Evolutionary conservation across 2,797 vertebrate genomes (phyloP), one percentile per base, ranked within the genome.

Genomic region (Phoxinus dragarum): DNA sequence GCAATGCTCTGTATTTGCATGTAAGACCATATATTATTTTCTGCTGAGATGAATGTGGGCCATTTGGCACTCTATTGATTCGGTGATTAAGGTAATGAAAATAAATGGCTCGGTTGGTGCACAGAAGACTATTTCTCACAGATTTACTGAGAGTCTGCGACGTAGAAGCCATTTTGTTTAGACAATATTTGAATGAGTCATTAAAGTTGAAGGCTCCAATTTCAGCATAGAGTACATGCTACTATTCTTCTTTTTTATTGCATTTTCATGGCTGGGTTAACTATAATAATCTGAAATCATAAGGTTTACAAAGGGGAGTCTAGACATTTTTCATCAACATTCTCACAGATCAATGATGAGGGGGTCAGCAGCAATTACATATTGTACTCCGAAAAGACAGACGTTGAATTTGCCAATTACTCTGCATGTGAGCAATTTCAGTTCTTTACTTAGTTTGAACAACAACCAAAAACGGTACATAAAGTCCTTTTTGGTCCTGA

Each of bases 51-150:
- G 56, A 90, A 91, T 89, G 86, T 69, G 44, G 44, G 68, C 84
- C 77, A 85, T 90, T 89, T 89, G 87, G 83, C 67, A 31, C 80
- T 36, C 54, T 85, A 91, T 90, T 88, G 89, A 90, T 91, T 84
- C 76, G 72, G 84, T 87, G 88, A 90, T 91, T 90, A 88, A 81
- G 69, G 68, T 85, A 91, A 89, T 90, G 88, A 90, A 89, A 91
- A 90, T 85, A 89, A 89, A 89, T 89, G 77, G 68, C 87, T 88
- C 68, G 54, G 66, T 23, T 80, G 71, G 80, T 74, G 54, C 54
- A 23, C 59, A 71, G 54, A 88, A 82, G 81, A 87, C 86, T 85
- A 61, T 67, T 88, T 88, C 79, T 83, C 75, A 85, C 40, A 68
- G 54, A 86, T 77, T 69, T 82, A 38, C 54, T 19, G 47, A 74